Conservation (phyloP, 2,797 vertebrate genomes). For the Tenualosa ilisha region DNA sequence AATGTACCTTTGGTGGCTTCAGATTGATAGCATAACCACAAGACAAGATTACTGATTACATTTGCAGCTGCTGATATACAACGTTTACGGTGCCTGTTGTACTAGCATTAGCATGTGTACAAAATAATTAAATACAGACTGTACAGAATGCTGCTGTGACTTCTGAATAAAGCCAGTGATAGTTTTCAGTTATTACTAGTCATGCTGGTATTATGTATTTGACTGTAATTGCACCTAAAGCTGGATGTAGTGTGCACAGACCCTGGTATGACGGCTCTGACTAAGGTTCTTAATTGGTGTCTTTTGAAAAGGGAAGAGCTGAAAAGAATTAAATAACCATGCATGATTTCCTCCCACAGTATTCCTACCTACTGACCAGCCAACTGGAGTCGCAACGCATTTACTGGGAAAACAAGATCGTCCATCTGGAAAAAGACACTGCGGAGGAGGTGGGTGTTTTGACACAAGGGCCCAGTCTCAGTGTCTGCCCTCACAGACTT, state of each 20-base stretch:
- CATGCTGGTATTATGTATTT: not conserved
- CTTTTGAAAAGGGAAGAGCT: slow-evolving; percentile 51
- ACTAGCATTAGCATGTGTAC: not conserved
- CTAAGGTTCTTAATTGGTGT: not conserved
- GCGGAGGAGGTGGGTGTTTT: slow-evolving; percentile 85
- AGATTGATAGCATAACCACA: not conserved
- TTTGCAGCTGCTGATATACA: not conserved
- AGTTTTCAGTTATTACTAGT: not conserved
- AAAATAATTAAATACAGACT: not conserved
- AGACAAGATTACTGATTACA: not conserved
- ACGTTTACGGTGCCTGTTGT: not conserved
- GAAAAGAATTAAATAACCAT: not conserved
- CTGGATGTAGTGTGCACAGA: not conserved
- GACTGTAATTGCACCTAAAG: not conserved
- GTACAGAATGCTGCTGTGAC: not conserved
- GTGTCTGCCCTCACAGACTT: too few relatives aligned
- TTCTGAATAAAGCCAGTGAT: not conserved
- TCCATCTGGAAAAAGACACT: slow-evolving; percentile 94
- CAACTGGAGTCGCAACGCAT: slow-evolving; percentile 97
- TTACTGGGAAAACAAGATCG: slow-evolving; percentile 99
- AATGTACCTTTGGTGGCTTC: not conserved
- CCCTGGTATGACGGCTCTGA: not conserved
- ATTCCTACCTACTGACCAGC: slow-evolving; percentile 94
- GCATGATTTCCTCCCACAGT: slow-evolving; percentile 68
- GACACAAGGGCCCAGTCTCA: not conserved